Conservation (phyloP, 2,797 vertebrate genomes). For the Schizopygopsis pylzovi region DNA sequence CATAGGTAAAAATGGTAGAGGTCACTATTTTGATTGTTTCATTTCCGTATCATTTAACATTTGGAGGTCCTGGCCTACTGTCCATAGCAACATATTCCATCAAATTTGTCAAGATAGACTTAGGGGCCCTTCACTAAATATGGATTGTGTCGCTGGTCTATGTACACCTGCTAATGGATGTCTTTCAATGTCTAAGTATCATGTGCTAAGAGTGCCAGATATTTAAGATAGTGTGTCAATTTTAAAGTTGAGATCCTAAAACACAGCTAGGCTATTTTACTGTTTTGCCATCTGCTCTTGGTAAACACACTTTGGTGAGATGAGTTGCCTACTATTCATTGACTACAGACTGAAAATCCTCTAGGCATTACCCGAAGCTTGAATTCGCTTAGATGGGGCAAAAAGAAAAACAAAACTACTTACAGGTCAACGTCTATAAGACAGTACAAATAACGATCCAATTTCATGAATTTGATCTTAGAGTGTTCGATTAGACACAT, state of each 20-base stretch:
- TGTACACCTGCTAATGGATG: background rate
- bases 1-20: background rate
- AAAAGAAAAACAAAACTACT: background rate
- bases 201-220: background rate
- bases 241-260: background rate
- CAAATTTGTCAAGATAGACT: background rate
- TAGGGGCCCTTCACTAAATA: too few species aligned
- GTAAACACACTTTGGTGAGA: background rate
- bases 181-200: background rate
- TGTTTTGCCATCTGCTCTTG: background rate
- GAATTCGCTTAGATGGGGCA: background rate
- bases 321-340: background rate
- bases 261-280: background rate
- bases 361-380: constrained; percentile 8
- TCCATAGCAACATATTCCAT: background rate
- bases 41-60: background rate
- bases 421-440: background rate
- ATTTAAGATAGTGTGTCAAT: background rate
- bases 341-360: background rate
- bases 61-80: background rate
- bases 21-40: background rate
- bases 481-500: background rate
- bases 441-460: background rate
- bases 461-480: background rate
- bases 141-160: background rate